phyloP scores from a whole-genome alignment of 92 coral and sea anemone genomes.

The Isaurus tuberculatus region DNA sequence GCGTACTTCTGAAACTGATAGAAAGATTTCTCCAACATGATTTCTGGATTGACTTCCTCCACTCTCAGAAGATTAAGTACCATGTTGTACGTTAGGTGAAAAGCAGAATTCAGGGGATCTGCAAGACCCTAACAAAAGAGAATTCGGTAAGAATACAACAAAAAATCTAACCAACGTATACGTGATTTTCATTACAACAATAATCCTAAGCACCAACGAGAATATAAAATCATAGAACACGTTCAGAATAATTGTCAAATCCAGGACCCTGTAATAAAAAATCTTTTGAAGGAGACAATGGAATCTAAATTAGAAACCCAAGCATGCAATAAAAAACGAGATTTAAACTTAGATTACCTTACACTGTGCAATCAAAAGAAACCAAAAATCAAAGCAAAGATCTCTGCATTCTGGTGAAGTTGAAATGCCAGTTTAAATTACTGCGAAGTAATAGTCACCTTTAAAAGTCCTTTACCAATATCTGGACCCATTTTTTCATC shows the following conservation, averaged over 20 bases:
- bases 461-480: constrained; percentile 89
- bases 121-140: constrained; percentile 84
- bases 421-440: not conserved
- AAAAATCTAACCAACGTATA: not conserved
- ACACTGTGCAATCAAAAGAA: not conserved
- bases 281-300: too few species aligned
- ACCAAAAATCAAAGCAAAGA: not conserved
- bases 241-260: too few species aligned
- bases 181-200: too few species aligned
- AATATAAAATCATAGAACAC: too few species aligned
- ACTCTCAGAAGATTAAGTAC: constrained; percentile 94
- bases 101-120: constrained; percentile 98
- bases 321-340: too few species aligned
- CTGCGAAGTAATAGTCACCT: constrained; percentile 43
- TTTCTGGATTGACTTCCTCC: constrained; percentile 98
- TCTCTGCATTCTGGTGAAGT: not conserved
- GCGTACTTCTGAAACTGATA: constrained; percentile 97
- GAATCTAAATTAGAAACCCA: too few species aligned
- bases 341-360: not conserved
- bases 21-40: constrained; percentile 95
- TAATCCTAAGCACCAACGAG: too few species aligned
- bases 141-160: not conserved
- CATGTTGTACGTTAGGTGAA: constrained; percentile 97
- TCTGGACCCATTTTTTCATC: constrained; percentile 99
- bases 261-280: too few species aligned